Base-by-base conservation (phyloP, 2,888 invertebrate species). In the Isotomurus palustris region DNA sequence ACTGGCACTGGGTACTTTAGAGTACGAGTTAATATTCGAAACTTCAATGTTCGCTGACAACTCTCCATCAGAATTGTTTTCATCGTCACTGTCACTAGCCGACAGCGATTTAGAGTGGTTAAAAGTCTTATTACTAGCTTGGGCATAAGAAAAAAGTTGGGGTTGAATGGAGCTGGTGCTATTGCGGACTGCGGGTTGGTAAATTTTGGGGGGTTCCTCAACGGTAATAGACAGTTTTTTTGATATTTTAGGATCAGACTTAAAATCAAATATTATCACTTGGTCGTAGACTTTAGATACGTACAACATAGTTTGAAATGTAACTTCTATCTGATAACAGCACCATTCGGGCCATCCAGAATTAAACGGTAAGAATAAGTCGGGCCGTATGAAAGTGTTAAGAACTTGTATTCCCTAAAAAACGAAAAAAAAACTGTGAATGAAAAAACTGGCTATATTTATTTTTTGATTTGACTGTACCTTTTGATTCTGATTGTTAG, bases 211-310 rank as follows among this genome's bases (percentile, higher is more conserved):
- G 10, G 27, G 21, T 0, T 86, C 86, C 21, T 86, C 80, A 2
- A 87, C 85, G 73, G 89, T 88, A 3, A 87, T 85, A 73, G 86
- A 85, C 24, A 89, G 75, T 72, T 84, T 83, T 66, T 82, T 81
- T 5, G 84, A 82, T 3, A 85, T 72, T 35, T 83, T 79, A 0
- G 85, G 85, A 72, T 84, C 82, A 53, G 75, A 74, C 2, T 85
- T 86, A 72, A 87, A 85, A 75, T 87, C 87, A 74, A 88, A 86
- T 8, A 87, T 82, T 2, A 89, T 78, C 1, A 85, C 82, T 74
- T 89, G 88, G 4, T 86, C 80, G 74, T 87, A 89, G 2, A 88
- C 86, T 24, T 84, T 88, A 72, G 84, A 87, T 60, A 86, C 84
- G 62, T 44, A 40, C 6, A 49, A 27, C 8, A 17, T 38, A 14